A percentile compares a stretch with the other conserved stretches of the same genome.
Conservation (phyloP, 2,113 vertebrate species). For the Pterocles gutturalis region DNA sequence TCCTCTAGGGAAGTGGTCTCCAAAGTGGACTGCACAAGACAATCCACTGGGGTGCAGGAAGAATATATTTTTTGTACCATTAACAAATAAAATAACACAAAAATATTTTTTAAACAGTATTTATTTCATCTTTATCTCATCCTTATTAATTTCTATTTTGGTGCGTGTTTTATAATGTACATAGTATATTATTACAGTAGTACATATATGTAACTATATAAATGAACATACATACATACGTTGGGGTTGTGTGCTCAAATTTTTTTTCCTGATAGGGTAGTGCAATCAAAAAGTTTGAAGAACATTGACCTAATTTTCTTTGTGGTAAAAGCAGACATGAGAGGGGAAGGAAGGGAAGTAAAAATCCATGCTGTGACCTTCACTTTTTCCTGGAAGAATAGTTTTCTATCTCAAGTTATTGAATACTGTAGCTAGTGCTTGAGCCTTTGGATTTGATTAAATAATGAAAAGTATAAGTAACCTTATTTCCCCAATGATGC, state of each 20-base stretch:
- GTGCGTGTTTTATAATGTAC: background rate
- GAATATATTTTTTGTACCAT: background rate
- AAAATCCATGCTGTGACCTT: background rate
- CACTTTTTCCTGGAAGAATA: background rate
- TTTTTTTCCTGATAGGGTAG: background rate
- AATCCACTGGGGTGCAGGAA: background rate
- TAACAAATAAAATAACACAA: background rate
- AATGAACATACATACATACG: background rate
- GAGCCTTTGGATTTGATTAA: background rate
- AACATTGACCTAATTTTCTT: background rate
- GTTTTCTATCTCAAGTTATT: background rate
- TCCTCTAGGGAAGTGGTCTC: background rate
- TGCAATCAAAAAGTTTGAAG: background rate
- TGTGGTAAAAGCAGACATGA: background rate
- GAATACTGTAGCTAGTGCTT: background rate
- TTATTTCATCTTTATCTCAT: background rate
- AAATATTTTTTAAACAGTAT: background rate
- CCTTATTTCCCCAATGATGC: background rate
- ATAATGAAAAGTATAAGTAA: background rate
- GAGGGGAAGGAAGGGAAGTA: background rate
- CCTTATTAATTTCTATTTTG: background rate
- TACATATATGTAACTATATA: background rate
- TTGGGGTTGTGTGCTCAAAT: background rate
- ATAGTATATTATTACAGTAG: background rate
- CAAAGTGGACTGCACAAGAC: background rate